Evolutionary conservation across 1,140 invertebrate species (phyloP).

Genomic region (Ceratoteleas bidentatus): DNA sequence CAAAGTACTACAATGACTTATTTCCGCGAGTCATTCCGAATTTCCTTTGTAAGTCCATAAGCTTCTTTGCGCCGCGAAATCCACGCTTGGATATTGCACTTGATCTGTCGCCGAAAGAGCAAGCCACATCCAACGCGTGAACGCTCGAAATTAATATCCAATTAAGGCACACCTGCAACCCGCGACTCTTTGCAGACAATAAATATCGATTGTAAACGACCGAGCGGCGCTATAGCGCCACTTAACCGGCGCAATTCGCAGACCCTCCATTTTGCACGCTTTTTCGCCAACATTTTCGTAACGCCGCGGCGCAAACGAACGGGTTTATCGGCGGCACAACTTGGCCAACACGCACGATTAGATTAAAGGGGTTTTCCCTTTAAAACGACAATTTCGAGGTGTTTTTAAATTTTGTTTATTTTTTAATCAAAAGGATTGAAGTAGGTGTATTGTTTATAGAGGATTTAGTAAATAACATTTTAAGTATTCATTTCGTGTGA

Average conservation of each 20-base stretch:
- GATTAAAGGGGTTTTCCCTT: conserved; percentile 16
- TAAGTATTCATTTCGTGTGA: too few relatives aligned
- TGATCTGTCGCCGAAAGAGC: not conserved
- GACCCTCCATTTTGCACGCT: not conserved
- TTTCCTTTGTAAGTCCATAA: conserved; percentile 21
- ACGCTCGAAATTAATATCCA: not conserved
- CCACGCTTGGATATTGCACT: not conserved
- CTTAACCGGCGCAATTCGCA: not conserved
- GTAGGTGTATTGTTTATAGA: too few relatives aligned
- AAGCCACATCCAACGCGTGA: not conserved
- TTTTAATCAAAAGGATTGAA: too few relatives aligned
- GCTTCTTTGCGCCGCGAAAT: conserved; percentile 24
- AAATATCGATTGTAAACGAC: not conserved
- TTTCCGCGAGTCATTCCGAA: conserved; percentile 20
- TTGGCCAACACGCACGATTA: conserved; percentile 30
- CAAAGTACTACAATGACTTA: conserved; percentile 34
- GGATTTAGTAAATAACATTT: too few relatives aligned
- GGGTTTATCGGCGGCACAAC: conserved; percentile 12
- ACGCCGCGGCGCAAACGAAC: conserved; percentile 12
- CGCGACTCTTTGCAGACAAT: not conserved
- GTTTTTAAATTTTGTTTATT: too few relatives aligned
- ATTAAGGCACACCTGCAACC: not conserved
- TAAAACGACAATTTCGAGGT: too few relatives aligned
- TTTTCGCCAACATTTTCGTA: conserved; percentile 9
- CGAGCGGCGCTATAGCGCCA: not conserved